These are phyloP conservation scores for Scolopax rusticola DNA, from an alignment of 2,797 vertebrate genomes.

Conservation along the genomic window DNA sequence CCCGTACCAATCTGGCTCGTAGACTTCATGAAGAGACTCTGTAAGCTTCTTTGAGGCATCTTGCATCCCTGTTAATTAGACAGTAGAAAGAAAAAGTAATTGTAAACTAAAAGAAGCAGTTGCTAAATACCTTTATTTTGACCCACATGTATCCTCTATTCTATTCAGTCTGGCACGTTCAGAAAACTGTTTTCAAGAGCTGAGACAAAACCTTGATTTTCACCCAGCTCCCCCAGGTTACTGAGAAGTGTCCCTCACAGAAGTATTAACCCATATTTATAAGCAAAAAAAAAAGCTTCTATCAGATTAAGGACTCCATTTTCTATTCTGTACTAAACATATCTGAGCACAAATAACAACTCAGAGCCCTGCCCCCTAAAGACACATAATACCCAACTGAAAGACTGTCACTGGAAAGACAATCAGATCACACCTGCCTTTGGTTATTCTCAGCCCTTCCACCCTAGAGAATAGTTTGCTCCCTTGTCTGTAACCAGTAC, in stretches of 20 bases:
- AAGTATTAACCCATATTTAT: neutral
- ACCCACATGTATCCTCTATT: neutral
- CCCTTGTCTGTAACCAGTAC: neutral
- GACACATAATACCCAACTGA: neutral
- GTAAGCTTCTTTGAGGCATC: constrained; percentile 97
- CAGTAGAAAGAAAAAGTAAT: neutral
- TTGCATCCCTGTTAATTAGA: constrained; percentile 88
- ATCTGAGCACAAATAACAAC: neutral
- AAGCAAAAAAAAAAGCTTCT: neutral
- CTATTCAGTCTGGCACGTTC: neutral
- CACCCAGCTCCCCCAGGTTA: neutral
- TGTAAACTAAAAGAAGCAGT: neutral
- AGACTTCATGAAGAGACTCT: constrained; percentile 96
- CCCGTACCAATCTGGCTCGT: constrained; percentile 97
- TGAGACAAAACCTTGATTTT: neutral
- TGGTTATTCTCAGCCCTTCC: neutral
- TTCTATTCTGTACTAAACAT: neutral
- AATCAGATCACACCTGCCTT: neutral
- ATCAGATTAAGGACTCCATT: neutral
- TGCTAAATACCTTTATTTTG: neutral
- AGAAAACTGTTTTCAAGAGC: neutral
- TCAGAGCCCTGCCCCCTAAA: neutral
- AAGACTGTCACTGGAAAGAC: neutral
- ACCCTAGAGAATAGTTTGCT: neutral
- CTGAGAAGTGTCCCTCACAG: neutral